A percentile compares a stretch with the other conserved stretches of the same genome.
phyloP scores from a whole-genome alignment of 1,140 invertebrate species.

The Lepeophtheirus salmonis region DNA sequence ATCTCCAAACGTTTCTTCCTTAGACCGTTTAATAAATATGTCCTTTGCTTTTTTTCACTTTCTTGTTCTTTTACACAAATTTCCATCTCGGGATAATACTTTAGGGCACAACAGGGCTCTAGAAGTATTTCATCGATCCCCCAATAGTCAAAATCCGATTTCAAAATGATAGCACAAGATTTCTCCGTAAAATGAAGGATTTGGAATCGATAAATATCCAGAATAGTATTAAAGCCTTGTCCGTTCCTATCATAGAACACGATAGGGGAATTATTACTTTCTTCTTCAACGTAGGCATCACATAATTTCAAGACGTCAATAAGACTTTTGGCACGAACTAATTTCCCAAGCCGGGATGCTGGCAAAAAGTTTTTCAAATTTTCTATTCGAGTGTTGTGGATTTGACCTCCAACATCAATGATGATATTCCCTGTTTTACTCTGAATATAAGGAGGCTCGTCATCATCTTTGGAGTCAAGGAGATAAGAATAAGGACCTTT shows the following conservation, averaged over 20 bases:
- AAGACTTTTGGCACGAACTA: neutral
- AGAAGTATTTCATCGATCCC: conserved; percentile 12
- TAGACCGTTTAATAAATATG: neutral
- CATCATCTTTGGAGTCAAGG: neutral
- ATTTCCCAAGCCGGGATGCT: neutral
- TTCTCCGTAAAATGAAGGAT: conserved; percentile 5
- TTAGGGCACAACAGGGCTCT: conserved; percentile 15
- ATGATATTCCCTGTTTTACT: neutral
- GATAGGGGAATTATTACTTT: neutral
- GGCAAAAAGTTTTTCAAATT: conserved; percentile 12
- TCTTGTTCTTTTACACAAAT: conserved; percentile 1
- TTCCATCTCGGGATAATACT: conserved; percentile 15
- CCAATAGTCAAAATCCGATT: conserved; percentile 2
- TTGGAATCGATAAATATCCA: neutral
- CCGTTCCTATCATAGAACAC: neutral
- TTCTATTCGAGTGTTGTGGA: neutral
- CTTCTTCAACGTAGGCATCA: neutral
- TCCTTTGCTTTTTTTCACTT: neutral
- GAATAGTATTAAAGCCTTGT: conserved; percentile 2
- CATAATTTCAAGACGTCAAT: neutral
- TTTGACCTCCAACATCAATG: neutral
- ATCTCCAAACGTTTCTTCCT: conserved; percentile 12
- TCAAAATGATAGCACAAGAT: conserved; percentile 1
- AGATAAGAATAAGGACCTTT: no score
- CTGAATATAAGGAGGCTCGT: neutral